These are phyloP conservation scores for Lordiphosa mommai DNA, from an alignment of 1,140 invertebrate genomes.

Conservation along the genomic window DNA sequence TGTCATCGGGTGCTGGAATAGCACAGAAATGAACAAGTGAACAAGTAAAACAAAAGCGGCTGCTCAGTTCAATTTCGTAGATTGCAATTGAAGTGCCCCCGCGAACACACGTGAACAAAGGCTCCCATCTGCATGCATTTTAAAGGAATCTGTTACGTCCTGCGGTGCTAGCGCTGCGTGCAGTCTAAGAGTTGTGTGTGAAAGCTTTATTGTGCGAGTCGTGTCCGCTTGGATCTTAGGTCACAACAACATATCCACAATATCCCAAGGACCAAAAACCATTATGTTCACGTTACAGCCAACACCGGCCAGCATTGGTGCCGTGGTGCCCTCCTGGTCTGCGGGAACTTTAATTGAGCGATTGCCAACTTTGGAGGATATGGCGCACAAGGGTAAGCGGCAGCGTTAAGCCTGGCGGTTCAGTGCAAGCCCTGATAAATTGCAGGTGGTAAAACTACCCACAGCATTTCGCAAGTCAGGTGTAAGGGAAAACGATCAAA, in stretches of 20 bases:
- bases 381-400: slow-evolving; percentile 72
- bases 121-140: slow-evolving; percentile 35
- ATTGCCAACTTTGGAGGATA: slow-evolving; percentile 67
- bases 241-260: slow-evolving; percentile 4
- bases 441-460: no score
- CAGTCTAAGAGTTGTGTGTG: neutral
- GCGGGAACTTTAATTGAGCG: slow-evolving; percentile 72
- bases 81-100: neutral
- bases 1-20: slow-evolving; percentile 3
- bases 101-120: slow-evolving; percentile 6
- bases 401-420: no score
- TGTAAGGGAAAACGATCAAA: no score
- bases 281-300: slow-evolving; percentile 75
- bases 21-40: slow-evolving; percentile 49
- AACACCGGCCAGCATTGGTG: slow-evolving; percentile 55
- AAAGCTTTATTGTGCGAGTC: neutral
- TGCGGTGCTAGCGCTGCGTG: slow-evolving; percentile 16
- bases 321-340: slow-evolving; percentile 69
- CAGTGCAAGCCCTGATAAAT: no score
- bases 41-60: slow-evolving; percentile 38
- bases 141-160: neutral
- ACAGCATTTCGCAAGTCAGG: no score
- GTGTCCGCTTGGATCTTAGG: neutral
- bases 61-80: slow-evolving; percentile 33
- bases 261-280: neutral